Percentiles rank a stretch among this genome's conserved stretches.
Conservation (phyloP, 2,888 invertebrate species). For the Hirtodrosophila confusa region DNA sequence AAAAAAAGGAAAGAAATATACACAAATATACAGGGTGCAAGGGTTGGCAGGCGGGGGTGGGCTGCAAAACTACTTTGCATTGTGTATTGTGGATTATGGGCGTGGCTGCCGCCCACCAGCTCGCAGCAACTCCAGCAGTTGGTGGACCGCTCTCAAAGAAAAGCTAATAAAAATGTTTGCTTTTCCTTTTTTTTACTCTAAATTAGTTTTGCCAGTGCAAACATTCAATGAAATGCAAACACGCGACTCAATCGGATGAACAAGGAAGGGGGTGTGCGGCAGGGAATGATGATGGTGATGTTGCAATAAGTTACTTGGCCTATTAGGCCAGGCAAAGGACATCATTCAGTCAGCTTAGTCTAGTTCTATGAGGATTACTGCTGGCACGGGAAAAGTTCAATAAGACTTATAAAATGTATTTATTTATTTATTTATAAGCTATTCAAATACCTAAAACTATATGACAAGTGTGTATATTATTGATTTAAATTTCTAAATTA, state of each 20-base stretch:
- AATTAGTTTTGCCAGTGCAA: constrained; percentile 55
- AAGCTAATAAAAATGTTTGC: constrained; percentile 53
- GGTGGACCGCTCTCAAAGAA: constrained; percentile 22
- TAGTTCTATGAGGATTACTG: too few species aligned
- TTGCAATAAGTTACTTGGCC: constrained; percentile 7
- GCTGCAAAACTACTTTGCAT: constrained; percentile 56
- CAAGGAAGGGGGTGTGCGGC: background rate
- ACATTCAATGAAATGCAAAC: constrained; percentile 50
- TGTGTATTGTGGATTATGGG: constrained; percentile 28
- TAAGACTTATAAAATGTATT: too few species aligned
- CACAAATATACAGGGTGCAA: constrained; percentile 1
- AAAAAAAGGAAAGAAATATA: constrained; percentile 11
- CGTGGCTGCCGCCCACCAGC: constrained; percentile 34
- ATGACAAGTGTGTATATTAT: too few species aligned
- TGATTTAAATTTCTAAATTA: too few species aligned
- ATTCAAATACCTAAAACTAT: too few species aligned
- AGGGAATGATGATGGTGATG: constrained; percentile 1
- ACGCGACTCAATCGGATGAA: background rate
- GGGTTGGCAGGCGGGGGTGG: background rate
- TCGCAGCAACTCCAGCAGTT: constrained; percentile 25
- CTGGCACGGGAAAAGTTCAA: too few species aligned
- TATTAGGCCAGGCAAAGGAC: background rate
- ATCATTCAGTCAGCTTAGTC: too few species aligned
- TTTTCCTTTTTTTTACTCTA: constrained; percentile 6
- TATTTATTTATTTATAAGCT: too few species aligned